Evolutionary conservation across 1,140 invertebrate genomes (phyloP), one percentile per base, ranked within the genome.

Genomic region (Caenorhabditis remanei): DNA sequence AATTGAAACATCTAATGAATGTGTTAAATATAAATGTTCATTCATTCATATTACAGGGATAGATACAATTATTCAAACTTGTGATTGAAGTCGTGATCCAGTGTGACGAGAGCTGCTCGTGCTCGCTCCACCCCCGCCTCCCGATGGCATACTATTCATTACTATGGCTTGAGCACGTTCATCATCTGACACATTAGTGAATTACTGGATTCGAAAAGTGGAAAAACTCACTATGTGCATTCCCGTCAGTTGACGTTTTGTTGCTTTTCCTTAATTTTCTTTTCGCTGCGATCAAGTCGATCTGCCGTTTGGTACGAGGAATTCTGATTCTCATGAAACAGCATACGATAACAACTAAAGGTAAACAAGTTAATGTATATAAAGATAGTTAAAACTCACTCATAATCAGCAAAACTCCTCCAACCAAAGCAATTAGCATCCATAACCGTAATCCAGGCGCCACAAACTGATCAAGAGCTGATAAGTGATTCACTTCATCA

Each of bases 401-500:
- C 91, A 92, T 92, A 46, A 93, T 87, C 21, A 92, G 88, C n/a
- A 92, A 84, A 63, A 92, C 91, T 41, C 89, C 87, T 40, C 87
- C 88, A 56, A 92, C 90, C 16, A 92, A 84, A 13, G 90, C 91
- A 65, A 92, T 92, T 16, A 92, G 84, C 91, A 92, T 92, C 91
- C 91, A 92, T 40, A 92, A 84, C 50, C 91, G 83, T 19, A 92
- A 56, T 32, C 91, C 91, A n/a, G 91, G 91, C 41, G 91, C 91
- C 2, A 92, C 90, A 86, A 89, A 92, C 61, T 92, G 90, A 82
- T 92, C 91, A 0, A 92, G 79, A 11, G 89, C 87, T 19, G 90
- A 88, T 41, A 87, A 71, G 32, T 87, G 86, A 53, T 87, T 71
- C 19, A 56, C 55, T 84, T 84, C 58, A 21, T 84, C 55, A 84